phyloP scores from a whole-genome alignment of 2,797 vertebrate genomes.

The Gobionotothen gibberifrons region DNA sequence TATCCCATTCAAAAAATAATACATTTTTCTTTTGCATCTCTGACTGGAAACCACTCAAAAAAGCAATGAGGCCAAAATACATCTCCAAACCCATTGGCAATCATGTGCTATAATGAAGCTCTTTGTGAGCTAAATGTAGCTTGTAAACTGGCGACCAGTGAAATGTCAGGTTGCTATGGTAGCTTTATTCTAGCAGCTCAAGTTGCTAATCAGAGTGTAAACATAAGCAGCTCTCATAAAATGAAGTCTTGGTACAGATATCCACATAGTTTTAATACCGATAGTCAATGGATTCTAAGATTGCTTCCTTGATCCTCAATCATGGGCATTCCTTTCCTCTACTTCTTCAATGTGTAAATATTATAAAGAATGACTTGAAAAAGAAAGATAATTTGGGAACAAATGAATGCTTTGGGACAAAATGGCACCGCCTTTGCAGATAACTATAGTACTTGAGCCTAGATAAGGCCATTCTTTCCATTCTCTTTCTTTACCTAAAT shows the following conservation, averaged over 20 bases:
- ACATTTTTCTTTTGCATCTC: neutral
- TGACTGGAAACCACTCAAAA: neutral
- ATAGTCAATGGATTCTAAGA: too few relatives aligned
- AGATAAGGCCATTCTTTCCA: conserved; percentile 49
- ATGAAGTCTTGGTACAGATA: too few relatives aligned
- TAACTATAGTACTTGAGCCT: conserved; percentile 25
- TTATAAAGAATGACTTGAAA: conserved; percentile 9
- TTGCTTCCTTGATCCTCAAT: neutral
- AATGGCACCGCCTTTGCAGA: conserved; percentile 48
- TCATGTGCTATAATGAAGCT: too few relatives aligned
- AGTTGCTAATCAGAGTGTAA: too few relatives aligned
- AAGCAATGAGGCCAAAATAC: neutral
- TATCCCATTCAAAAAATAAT: neutral
- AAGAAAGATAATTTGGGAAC: conserved; percentile 37
- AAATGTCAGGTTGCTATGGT: too few relatives aligned
- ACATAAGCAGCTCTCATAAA: too few relatives aligned
- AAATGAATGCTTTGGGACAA: conserved; percentile 20
- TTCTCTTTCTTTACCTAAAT: conserved; percentile 64
- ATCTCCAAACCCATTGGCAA: too few relatives aligned
- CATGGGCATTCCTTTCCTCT: conserved; percentile 2
- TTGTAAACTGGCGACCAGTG: too few relatives aligned
- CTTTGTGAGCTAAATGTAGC: too few relatives aligned
- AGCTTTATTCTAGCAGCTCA: too few relatives aligned
- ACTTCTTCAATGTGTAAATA: neutral
- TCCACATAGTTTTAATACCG: too few relatives aligned